Conservation (phyloP, 2,113 vertebrate species). For the Archilochus colubris region DNA sequence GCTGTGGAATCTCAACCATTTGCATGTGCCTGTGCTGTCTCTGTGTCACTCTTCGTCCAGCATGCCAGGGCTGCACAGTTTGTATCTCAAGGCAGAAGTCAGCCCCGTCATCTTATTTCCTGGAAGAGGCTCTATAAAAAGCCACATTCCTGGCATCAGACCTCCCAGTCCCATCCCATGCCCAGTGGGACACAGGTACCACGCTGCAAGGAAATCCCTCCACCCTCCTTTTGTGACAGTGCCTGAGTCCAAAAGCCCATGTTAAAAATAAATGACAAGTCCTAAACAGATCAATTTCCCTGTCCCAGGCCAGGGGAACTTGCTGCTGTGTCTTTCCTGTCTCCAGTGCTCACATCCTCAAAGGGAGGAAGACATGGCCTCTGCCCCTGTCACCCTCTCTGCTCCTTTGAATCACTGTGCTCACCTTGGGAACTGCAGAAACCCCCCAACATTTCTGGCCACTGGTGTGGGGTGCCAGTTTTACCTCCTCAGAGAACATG, state of each 20-base stretch:
- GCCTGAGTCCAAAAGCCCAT: not conserved
- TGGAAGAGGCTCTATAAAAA: not conserved
- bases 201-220: not conserved
- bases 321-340: not conserved
- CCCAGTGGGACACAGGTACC: not conserved
- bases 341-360: not conserved
- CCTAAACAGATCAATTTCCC: not conserved
- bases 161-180: not conserved
- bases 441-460: not conserved
- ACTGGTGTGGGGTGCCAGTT: accelerated
- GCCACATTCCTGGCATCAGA: slow-evolving; percentile 18
- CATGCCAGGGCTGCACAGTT: not conserved
- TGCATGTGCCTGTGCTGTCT: not conserved
- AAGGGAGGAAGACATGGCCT: not conserved
- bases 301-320: not conserved
- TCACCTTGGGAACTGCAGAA: not conserved
- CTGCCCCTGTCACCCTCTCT: not conserved
- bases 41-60: not conserved
- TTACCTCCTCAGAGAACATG: not conserved
- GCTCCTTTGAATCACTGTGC: accelerated
- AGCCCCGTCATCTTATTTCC: not conserved
- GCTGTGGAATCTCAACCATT: not conserved
- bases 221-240: not conserved
- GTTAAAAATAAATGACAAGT: not conserved
- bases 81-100: not conserved